Evolutionary conservation across 2,888 invertebrate species (phyloP).

Genomic region (Amphipyra berbera): DNA sequence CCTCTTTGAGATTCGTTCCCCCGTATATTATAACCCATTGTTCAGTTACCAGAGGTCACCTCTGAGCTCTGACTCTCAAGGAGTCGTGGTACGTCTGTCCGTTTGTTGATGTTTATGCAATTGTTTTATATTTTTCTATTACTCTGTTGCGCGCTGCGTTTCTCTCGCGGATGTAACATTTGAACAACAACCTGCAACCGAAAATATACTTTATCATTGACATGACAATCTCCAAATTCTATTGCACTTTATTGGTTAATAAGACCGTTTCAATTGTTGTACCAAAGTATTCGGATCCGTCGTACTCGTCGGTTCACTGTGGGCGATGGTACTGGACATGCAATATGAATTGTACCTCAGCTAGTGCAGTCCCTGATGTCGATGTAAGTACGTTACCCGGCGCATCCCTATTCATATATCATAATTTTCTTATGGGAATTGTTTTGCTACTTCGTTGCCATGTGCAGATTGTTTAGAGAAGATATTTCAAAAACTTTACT

Average conservation of each 20-base stretch:
- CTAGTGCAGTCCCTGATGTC: constrained; percentile 67
- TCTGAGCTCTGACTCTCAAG: constrained; percentile 62
- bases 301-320: constrained; percentile 74
- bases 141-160: constrained; percentile 33
- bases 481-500: constrained; percentile 29
- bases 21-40: constrained; percentile 58
- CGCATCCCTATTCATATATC: constrained; percentile 60
- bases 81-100: constrained; percentile 76
- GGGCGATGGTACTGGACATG: constrained; percentile 84
- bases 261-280: constrained; percentile 17
- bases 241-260: neutral
- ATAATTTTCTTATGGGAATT: constrained; percentile 61
- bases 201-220: constrained; percentile 18
- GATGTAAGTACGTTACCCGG: constrained; percentile 49
- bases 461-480: constrained; percentile 33
- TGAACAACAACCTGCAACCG: neutral
- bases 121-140: constrained; percentile 86
- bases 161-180: neutral
- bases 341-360: constrained; percentile 82
- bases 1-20: constrained; percentile 38
- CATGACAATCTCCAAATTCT: constrained; percentile 20
- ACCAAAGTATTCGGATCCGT: constrained; percentile 68
- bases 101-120: constrained; percentile 78
- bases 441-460: constrained; percentile 51
- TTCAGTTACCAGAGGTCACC: constrained; percentile 62